Percentiles rank a stretch among this genome's conserved stretches.
phyloP scores from a whole-genome alignment of 2,888 invertebrate species.

The Dastarcus helophoroides region DNA sequence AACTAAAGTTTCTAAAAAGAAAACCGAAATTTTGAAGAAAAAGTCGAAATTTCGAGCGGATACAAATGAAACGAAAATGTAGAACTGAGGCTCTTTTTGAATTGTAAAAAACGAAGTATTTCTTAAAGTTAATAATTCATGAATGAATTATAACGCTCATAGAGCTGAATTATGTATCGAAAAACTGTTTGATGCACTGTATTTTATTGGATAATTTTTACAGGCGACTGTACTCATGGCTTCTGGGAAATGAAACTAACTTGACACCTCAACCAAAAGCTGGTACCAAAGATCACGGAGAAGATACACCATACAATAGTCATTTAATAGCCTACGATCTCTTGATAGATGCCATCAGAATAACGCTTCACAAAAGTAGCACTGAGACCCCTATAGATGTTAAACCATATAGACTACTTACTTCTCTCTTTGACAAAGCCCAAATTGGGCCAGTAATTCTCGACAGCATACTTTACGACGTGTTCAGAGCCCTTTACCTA shows the following conservation, averaged over 20 bases:
- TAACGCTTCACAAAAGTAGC: slow-evolving; percentile 46
- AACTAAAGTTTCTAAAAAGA: too few species aligned
- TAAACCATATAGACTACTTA: slow-evolving; percentile 65
- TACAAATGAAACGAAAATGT: too few species aligned
- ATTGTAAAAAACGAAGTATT: too few species aligned
- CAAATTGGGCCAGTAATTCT: slow-evolving; percentile 72
- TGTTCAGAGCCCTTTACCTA: slow-evolving; percentile 53
- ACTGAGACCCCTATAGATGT: slow-evolving; percentile 45
- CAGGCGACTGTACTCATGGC: slow-evolving; percentile 73
- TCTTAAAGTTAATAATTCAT: too few species aligned
- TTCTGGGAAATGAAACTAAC: slow-evolving; percentile 61
- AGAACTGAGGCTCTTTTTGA: too few species aligned
- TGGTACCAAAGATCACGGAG: slow-evolving; percentile 5
- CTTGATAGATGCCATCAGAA: slow-evolving; percentile 51
- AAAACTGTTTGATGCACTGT: too few species aligned
- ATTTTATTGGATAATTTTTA: slow-evolving; percentile 16
- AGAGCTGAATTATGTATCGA: too few species aligned
- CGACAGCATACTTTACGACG: slow-evolving; percentile 65
- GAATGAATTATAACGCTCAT: too few species aligned
- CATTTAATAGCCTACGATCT: slow-evolving; percentile 45
- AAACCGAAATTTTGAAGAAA: too few species aligned
- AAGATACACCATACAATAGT: slow-evolving; percentile 4
- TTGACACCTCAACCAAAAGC: slow-evolving; percentile 24
- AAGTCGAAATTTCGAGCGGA: too few species aligned
- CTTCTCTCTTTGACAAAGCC: slow-evolving; percentile 74